Base-by-base conservation (phyloP, 2,113 vertebrate genomes). In the Neodontobutis hainanensis region DNA sequence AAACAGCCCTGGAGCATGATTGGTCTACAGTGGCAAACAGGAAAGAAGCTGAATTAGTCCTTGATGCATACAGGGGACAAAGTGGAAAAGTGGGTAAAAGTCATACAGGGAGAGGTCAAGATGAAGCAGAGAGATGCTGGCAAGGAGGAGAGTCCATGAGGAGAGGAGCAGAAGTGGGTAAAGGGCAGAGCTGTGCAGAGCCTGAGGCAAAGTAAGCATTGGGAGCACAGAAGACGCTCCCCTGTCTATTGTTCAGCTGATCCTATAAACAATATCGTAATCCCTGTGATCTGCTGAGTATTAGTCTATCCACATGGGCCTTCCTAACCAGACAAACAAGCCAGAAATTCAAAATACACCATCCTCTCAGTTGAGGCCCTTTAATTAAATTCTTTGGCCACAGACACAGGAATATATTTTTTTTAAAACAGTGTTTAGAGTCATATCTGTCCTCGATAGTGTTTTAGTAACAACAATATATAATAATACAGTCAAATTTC, bases 231-330 rank as follows among this genome's bases (percentile, higher is more conserved):
- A 70, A 61, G 73, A 81, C 61, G 68, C 68, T 90, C 87, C 85
- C 82, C 63, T 77, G 81, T 63, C 88, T 83, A 80, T 90, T 90
- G 91, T 92, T 91, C 66, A 75, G 68, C 48, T 86, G 83, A 87
- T 88, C 87, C 84, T 67, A 79, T 87, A 89, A 90, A 90, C 77
- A 87, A 87, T 82, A 78, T 80, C 56, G 73, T 63, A 81, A 85
- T 84, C 78, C 85, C 62, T 75, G 65, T 78, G 81, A 85, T 84
- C 72, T 84, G 68, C 60, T 64, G 32, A 72, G 65, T 69, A 84
- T 85, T 80, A 82, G 47, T 5, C 60, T 45, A 65, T 71, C 71
- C 50, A 74, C 53, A 56, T 36, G 14, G 75, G 36, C 35, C 35
- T 52, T 5, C 42, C 62, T 64, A 81, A 70, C 53, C 65, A 49